Percentiles rank a stretch among this genome's conserved stretches.
These are phyloP conservation scores for Hirundo rustica DNA, from an alignment of 2,797 vertebrate genomes.

Conservation along the genomic window DNA sequence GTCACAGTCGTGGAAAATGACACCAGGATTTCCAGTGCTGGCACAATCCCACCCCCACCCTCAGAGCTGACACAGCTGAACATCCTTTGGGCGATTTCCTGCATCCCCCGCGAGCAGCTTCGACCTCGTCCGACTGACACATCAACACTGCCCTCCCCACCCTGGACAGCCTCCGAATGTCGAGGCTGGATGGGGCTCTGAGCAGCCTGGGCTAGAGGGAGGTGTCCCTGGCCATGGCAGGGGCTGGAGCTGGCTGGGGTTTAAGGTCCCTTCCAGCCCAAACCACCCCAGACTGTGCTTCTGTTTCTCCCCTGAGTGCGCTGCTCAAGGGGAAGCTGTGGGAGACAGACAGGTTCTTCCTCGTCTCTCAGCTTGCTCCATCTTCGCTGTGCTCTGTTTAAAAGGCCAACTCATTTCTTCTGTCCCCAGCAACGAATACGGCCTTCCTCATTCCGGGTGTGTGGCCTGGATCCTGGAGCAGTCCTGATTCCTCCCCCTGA, in stretches of 20 bases:
- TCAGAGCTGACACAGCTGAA: not conserved
- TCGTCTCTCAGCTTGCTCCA: not conserved
- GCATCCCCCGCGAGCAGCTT: not conserved
- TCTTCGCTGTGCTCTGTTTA: not conserved
- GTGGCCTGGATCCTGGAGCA: fast-evolving
- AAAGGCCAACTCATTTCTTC: not conserved
- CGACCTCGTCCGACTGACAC: not conserved
- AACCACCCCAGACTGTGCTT: not conserved
- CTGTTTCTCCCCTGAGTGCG: not conserved
- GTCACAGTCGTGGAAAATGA: fast-evolving
- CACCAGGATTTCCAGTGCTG: not conserved
- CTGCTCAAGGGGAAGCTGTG: not conserved
- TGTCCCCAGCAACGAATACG: not conserved
- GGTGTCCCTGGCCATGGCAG: not conserved
- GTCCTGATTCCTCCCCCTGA: not conserved
- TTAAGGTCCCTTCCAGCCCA: not conserved
- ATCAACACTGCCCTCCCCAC: fast-evolving
- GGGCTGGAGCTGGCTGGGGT: not conserved
- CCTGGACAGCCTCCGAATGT: not conserved
- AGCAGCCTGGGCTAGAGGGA: not conserved
- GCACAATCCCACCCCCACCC: not conserved
- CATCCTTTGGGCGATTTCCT: not conserved
- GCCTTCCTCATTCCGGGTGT: not conserved
- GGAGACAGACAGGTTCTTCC: not conserved
- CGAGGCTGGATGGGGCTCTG: not conserved